These are phyloP conservation scores for Synchiropus splendidus DNA, from an alignment of 2,113 vertebrate species.

Conservation along the genomic window DNA sequence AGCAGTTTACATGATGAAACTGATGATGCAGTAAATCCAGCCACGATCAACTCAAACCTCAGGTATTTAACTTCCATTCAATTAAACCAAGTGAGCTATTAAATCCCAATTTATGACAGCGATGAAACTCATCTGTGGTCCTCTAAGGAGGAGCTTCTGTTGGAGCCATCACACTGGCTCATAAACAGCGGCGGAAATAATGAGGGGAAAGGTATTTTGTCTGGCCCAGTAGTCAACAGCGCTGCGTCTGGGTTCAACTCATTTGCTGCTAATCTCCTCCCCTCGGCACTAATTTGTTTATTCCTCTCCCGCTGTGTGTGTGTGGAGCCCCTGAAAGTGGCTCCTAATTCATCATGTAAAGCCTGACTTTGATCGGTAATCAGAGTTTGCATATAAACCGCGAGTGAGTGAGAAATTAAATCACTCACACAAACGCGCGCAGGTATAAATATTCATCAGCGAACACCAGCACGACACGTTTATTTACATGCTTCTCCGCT, in stretches of 20 bases:
- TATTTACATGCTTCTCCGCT: too few relatives aligned
- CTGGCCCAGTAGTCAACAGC: constrained; percentile 41
- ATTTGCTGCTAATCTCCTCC: constrained; percentile 43
- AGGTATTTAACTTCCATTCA: background rate
- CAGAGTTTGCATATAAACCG: constrained; percentile 20
- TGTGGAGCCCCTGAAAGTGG: constrained; percentile 21
- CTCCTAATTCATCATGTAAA: constrained; percentile 36
- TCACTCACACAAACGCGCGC: constrained; percentile 5
- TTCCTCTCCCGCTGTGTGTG: constrained; percentile 4
- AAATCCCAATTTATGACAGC: constrained; percentile 3
- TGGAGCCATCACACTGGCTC: constrained; percentile 5
- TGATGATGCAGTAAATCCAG: too few relatives aligned
- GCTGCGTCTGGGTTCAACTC: constrained; percentile 37
- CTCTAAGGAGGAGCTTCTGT: constrained; percentile 1
- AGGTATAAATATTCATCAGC: constrained; percentile 5
- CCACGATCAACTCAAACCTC: too few relatives aligned
- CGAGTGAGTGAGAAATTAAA: background rate
- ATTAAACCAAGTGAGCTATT: background rate
- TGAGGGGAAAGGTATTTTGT: constrained; percentile 32
- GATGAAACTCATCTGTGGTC: background rate
- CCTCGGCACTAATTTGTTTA: constrained; percentile 43
- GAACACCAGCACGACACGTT: too few relatives aligned
- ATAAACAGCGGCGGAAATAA: constrained; percentile 16
- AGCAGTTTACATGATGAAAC: too few relatives aligned
- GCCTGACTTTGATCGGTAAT: constrained; percentile 36